Conservation (phyloP, 2,797 vertebrate species). For the Aselliscus stoliczkanus region DNA sequence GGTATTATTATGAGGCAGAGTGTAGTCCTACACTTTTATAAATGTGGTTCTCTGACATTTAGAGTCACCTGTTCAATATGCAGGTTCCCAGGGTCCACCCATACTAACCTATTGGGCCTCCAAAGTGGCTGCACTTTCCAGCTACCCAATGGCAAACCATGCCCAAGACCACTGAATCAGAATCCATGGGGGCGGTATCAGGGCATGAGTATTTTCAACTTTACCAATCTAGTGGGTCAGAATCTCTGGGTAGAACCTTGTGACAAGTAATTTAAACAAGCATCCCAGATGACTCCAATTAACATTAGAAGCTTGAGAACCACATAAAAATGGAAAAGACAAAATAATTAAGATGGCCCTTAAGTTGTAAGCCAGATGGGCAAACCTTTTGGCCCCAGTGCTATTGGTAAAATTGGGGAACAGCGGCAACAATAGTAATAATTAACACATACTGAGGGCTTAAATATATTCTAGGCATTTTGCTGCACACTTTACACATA, state of each 20-base stretch:
- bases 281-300: background rate
- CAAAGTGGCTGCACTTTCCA: background rate
- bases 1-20: background rate
- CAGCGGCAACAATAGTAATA: background rate
- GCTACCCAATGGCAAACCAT: background rate
- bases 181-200: background rate
- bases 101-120: background rate
- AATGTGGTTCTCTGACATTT: background rate
- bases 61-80: background rate
- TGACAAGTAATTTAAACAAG: constrained; percentile 8
- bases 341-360: background rate
- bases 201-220: background rate
- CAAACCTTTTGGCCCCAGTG: background rate
- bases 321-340: background rate
- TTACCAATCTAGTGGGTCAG: background rate
- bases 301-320: background rate
- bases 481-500: background rate
- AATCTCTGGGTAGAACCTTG: background rate
- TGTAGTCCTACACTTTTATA: background rate
- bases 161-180: background rate
- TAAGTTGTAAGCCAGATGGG: background rate
- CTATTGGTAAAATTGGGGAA: background rate
- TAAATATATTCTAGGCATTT: background rate
- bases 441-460: background rate
- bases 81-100: background rate